Evolutionary conservation across 2,888 invertebrate species (phyloP).

Genomic region (Dyspetes luteomarginatus): DNA sequence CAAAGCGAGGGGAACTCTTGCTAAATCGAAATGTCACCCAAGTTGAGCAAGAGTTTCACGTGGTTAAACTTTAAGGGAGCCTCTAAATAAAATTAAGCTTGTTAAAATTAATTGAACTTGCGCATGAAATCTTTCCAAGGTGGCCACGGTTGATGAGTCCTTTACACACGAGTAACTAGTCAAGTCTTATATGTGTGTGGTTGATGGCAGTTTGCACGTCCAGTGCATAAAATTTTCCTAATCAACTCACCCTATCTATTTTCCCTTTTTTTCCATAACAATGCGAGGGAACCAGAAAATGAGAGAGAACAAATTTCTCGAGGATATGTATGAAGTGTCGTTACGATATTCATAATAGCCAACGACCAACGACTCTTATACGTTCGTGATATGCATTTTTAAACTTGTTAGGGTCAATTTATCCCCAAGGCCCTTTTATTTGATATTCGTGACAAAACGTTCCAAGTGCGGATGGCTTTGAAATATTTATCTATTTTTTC

Average conservation of each 20-base stretch:
- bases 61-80: too few relatives aligned
- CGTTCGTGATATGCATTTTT: slow-evolving; percentile 30
- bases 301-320: background rate
- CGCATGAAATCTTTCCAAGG: too few relatives aligned
- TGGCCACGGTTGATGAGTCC: too few relatives aligned
- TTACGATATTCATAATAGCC: slow-evolving; percentile 9
- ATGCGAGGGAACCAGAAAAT: background rate
- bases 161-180: too few relatives aligned
- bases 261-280: background rate
- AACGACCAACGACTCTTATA: slow-evolving; percentile 16
- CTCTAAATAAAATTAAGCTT: too few relatives aligned
- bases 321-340: slow-evolving; percentile 29
- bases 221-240: slow-evolving; percentile 25
- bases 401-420: slow-evolving; percentile 25
- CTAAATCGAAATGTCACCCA: background rate
- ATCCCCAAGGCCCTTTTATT: slow-evolving; percentile 4
- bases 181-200: background rate
- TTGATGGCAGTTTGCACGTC: slow-evolving; percentile 24
- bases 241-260: slow-evolving; percentile 5
- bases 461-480: background rate
- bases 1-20: background rate
- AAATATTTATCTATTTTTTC: background rate
- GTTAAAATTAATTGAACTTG: too few relatives aligned
- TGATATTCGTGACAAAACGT: slow-evolving; percentile 5
- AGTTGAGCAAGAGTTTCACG: background rate